Evolutionary conservation across 2,113 vertebrate species (phyloP).

Genomic region (Guaruba guarouba): DNA sequence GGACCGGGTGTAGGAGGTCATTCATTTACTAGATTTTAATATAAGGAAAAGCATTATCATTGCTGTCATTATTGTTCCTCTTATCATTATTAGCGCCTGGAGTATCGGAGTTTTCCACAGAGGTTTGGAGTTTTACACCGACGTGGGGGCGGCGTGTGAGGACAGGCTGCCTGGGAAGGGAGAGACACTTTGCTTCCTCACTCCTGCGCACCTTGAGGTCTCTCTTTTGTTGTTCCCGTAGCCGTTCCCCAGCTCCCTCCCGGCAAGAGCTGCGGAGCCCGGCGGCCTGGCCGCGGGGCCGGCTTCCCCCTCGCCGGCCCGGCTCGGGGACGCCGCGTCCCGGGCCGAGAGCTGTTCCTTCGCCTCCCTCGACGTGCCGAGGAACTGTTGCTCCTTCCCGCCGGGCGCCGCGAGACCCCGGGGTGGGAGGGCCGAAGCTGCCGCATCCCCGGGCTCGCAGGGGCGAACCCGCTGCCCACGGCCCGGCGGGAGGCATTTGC

Average conservation of each 20-base stretch:
- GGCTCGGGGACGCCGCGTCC: not conserved
- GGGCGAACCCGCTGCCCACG: not conserved
- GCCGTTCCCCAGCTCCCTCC: not conserved
- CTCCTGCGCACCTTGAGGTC: not conserved
- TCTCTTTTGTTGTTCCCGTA: not conserved
- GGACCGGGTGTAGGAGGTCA: not conserved
- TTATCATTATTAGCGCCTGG: not conserved
- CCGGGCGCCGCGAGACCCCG: not conserved
- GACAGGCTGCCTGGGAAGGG: not conserved
- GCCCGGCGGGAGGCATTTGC: not conserved
- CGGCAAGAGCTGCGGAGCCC: not conserved
- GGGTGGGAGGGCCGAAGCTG: too few relatives aligned
- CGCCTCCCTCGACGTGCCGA: not conserved
- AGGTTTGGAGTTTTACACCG: slow-evolving; percentile 22
- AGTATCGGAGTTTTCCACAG: not conserved
- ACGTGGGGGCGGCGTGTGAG: not conserved
- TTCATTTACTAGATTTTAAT: not conserved
- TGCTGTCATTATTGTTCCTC: not conserved
- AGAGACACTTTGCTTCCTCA: not conserved
- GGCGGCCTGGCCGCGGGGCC: not conserved
- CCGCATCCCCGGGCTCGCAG: not conserved
- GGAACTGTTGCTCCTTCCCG: slow-evolving; percentile 23
- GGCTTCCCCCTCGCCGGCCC: too few relatives aligned
- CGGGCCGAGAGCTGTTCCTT: not conserved
- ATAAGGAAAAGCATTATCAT: not conserved